Conservation (phyloP, 64 coral and sea anemone species). For the Dendronephthya gigantea region DNA sequence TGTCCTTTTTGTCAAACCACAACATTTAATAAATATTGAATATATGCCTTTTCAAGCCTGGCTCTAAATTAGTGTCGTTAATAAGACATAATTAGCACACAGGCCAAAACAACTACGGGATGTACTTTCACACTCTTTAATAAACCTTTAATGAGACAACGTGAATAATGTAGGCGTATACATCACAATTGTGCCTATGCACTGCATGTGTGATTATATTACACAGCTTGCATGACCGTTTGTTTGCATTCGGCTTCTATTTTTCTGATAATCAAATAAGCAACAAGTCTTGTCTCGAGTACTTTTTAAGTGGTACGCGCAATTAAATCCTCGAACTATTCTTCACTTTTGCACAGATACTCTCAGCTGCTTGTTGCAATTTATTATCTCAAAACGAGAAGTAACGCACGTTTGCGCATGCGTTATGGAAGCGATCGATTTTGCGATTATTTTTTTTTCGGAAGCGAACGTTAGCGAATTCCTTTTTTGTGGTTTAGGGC, state of each 20-base stretch:
- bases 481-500: neutral
- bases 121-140: neutral
- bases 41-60: neutral
- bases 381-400: neutral
- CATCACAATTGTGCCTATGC: neutral
- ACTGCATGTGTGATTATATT: neutral
- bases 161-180: neutral
- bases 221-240: neutral
- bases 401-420: neutral
- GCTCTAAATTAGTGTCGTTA: constrained; percentile 10
- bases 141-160: neutral
- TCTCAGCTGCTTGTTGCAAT: neutral
- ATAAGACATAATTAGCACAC: constrained; percentile 14
- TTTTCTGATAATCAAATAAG: constrained; percentile 2
- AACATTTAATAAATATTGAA: constrained; percentile 20
- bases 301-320: neutral
- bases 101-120: neutral
- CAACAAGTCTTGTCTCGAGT: neutral
- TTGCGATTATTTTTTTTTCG: neutral
- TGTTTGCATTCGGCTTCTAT: neutral
- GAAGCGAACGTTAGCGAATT: neutral
- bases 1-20: neutral
- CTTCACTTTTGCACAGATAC: neutral
- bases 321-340: neutral
- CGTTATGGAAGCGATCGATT: neutral